These are phyloP conservation scores for Oceanodroma tethys DNA, from an alignment of 2,113 vertebrate species.

Conservation along the genomic window DNA sequence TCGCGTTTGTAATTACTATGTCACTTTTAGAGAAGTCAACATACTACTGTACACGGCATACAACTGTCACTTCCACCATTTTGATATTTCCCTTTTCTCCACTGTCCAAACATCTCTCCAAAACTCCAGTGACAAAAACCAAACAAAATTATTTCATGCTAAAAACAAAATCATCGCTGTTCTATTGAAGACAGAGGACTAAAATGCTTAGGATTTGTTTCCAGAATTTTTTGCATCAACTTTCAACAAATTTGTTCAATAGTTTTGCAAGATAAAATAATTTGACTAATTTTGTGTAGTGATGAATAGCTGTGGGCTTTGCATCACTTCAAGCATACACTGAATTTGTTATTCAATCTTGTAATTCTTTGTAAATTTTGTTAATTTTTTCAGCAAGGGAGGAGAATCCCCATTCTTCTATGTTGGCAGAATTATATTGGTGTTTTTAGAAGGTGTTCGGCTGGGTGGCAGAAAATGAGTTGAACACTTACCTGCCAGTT, in stretches of 20 bases:
- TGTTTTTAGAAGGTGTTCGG: background rate
- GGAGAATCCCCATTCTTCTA: background rate
- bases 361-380: background rate
- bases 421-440: background rate
- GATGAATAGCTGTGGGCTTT: background rate
- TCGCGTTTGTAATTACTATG: background rate
- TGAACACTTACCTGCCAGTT: background rate
- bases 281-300: background rate
- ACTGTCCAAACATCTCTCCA: background rate
- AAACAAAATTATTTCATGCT: background rate
- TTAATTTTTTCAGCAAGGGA: background rate
- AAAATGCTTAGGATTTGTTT: background rate
- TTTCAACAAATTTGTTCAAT: background rate
- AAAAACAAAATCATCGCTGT: accelerated
- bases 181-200: background rate
- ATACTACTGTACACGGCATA: background rate
- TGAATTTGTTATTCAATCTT: background rate
- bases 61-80: background rate
- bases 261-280: background rate
- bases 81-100: background rate
- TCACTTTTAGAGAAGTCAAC: background rate
- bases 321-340: background rate
- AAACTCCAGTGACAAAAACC: background rate
- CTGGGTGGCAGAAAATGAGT: background rate
- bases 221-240: background rate